Evolutionary conservation across 2,888 invertebrate species (phyloP), one percentile per base, ranked within the genome.

Genomic region (Hirtodrosophila histrioides): DNA sequence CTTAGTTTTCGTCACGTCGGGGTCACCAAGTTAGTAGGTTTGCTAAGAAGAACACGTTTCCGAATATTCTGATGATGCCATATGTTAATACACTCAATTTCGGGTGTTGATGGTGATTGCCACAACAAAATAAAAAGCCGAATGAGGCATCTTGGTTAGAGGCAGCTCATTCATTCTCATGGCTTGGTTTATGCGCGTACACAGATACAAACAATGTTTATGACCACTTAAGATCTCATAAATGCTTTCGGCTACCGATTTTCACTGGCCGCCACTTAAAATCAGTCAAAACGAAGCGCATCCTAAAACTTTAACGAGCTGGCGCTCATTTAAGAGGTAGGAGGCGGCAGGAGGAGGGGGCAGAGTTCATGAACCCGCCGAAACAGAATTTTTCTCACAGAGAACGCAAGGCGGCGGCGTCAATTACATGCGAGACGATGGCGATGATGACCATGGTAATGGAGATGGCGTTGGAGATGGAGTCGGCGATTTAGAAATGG

Each of bases 291-390:
- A 63, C 51, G 64, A 57, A 33, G 48, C 77, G 69, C 66, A 76
- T 61, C 65, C 67, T 70, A 73, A 81, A 69, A 63, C 67, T 79
- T 79, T 79, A 76, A 76, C 75, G 79, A 85, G 75, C 61, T 55
- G n/a, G 12, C 36, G 60, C 56, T 11, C 76, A 70, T 75, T 65
- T 50, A 58, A 65, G 55, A 58, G 31, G 43, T 24, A 11, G 23
- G 35, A 31, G 31, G 10, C 29, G n/a, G 45, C 31, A 62, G 48
- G n/a, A 40, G 27, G 27, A 27, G 6, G 39, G 48, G 60, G 41
- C 72, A 69, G 69, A 69, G 82, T 88, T 88, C 88, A 83, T 82
- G 86, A 86, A 88, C 82, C 60, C 53, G 41, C 31, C 45, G 45
- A 72, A 61, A 40, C 40, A 23, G 63, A 58, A 43, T 44, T 53